Evolutionary conservation across 2,888 invertebrate species (phyloP), one percentile per base, ranked within the genome.

Genomic region (Sarcophaga carnaria): DNA sequence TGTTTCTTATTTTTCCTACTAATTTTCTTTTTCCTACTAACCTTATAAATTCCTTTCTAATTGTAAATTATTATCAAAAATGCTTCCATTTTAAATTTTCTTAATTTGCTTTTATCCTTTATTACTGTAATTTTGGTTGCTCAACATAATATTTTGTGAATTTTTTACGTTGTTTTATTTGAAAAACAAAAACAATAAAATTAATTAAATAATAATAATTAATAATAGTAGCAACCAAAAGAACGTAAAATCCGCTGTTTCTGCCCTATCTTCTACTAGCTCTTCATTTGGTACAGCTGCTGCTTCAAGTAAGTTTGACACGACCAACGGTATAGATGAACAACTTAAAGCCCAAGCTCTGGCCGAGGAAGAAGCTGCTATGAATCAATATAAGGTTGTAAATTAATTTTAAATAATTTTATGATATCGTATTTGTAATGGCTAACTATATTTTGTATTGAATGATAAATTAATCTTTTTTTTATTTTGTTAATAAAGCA

Each of bases 351-450:
- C 97, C 90, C 97, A 97, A 93, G 97, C 96, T 62, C 94, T 99
- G 85, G 99, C 99, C 47, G 99, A 99, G 92, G 99, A 99, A 93
- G 98, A 99, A 93, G 98, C 98, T 45, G 97, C 97, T 80, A 96
- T 99, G 95, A 98, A 97, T 94, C 97, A 98, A 94, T 97, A 98
- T 93, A 99, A 98, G 96, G 99, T 98, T 37, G 37, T 37, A 37
- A 54, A 54, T 17, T 14, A 0, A 54, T 14, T 10, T 14, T 1
- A 17, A 54, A 54, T 45, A 14, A 45, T 60, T 45, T 12, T 79
- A 70, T 11, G 10, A 54, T 60, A 76, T n/a, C 17, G 4, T 54
- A 54, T 17, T 14, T 17, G 17, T 54, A 14, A 1, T 54, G 4
- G 2, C 17, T 54, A 14, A 54, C 54, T 54, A 14, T 54, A 54